Evolutionary conservation across 2,113 vertebrate genomes (phyloP).

Genomic region (Bubo scandiacus): DNA sequence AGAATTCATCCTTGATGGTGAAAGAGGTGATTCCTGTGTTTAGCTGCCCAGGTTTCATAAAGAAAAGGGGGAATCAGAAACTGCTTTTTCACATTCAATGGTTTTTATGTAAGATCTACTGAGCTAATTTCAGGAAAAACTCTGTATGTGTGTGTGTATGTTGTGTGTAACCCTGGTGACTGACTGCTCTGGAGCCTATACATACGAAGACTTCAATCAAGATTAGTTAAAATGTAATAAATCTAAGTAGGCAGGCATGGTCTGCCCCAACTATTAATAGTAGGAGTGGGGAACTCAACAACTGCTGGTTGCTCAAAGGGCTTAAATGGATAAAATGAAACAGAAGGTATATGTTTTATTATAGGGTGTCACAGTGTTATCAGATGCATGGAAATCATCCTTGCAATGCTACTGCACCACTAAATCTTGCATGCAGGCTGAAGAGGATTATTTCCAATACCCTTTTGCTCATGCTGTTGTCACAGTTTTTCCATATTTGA

Average conservation of each 20-base stretch:
- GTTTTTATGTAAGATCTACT: not conserved
- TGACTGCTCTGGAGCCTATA: constrained; percentile 13
- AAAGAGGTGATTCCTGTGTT: not conserved
- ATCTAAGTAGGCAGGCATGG: constrained; percentile 63
- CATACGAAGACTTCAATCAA: constrained; percentile 51
- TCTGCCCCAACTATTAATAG: constrained; percentile 55
- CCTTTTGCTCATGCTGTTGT: constrained; percentile 48
- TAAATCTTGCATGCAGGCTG: constrained; percentile 45
- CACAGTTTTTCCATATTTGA: constrained; percentile 54
- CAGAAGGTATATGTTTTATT: constrained; percentile 68
- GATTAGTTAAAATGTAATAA: constrained; percentile 71
- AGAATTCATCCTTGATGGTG: not conserved
- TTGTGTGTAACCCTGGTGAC: constrained; percentile 44
- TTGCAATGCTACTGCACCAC: constrained; percentile 51
- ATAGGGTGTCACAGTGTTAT: constrained; percentile 60
- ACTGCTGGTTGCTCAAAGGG: constrained; percentile 69
- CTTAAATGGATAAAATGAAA: constrained; percentile 70
- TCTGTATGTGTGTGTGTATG: not conserved
- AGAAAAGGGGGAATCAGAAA: not conserved
- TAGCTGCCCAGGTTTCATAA: not conserved
- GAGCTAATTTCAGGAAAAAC: not conserved
- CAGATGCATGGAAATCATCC: constrained; percentile 64
- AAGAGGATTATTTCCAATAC: constrained; percentile 64
- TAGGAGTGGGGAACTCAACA: constrained; percentile 56
- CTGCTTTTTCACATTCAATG: not conserved